Conservation (phyloP, 53 echinoderm and acorn worm genomes). For the Arbacia lixula region DNA sequence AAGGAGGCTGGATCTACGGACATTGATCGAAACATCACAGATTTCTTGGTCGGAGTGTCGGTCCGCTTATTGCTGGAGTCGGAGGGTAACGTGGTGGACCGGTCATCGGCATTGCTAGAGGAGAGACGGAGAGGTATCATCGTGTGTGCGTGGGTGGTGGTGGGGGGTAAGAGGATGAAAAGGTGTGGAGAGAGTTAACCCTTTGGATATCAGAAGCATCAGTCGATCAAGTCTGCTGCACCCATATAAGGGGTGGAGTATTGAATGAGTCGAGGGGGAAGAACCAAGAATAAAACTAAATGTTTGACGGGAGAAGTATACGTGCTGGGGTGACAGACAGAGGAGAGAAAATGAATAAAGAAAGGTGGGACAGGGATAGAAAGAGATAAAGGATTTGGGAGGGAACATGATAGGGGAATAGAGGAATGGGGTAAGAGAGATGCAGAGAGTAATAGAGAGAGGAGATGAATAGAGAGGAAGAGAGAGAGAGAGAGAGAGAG, state of each 20-base stretch:
- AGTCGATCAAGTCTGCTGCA: no score
- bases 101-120: conserved; percentile 1
- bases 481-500: no score
- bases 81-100: conserved; percentile 8
- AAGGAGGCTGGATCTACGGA: conserved; percentile 10
- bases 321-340: no score
- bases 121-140: not conserved
- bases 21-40: conserved; percentile 37
- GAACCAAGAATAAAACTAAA: no score
- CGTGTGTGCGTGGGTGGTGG: not conserved
- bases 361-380: not conserved
- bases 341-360: no score
- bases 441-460: not conserved
- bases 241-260: no score
- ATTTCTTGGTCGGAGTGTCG: conserved; percentile 23
- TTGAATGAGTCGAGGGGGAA: no score
- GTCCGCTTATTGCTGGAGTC: conserved; percentile 34
- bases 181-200: no score
- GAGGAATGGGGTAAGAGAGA: not conserved
- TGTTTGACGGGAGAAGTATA: no score
- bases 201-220: no score
- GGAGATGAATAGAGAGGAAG: no score
- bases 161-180: no score
- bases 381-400: not conserved
- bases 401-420: not conserved